phyloP scores from a whole-genome alignment of 92 coral and sea anemone genomes.

The Bergia sp. region DNA sequence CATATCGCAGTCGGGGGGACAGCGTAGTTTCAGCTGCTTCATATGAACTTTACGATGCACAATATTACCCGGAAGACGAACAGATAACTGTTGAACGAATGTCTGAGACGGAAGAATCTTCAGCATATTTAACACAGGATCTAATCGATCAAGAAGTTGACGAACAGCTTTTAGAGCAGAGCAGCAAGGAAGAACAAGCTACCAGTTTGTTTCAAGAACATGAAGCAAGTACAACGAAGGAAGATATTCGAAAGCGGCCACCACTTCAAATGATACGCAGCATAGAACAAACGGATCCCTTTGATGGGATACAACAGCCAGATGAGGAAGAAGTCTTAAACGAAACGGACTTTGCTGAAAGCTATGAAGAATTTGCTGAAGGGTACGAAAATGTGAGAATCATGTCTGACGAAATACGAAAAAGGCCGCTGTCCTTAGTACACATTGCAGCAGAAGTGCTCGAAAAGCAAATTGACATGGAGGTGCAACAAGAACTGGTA shows the following conservation, averaged over 20 bases:
- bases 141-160: background rate
- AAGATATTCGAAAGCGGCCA: background rate
- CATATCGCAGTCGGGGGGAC: background rate
- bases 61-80: conserved; percentile 22
- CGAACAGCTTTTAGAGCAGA: background rate
- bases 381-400: conserved; percentile 35
- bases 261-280: conserved; percentile 25
- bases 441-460: conserved; percentile 67
- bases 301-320: conserved; percentile 8
- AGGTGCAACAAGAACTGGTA: conserved; percentile 42
- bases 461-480: conserved; percentile 54
- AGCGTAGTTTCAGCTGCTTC: conserved; percentile 1
- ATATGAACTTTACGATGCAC: conserved; percentile 18
- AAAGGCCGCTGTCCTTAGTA: conserved; percentile 62
- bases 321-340: conserved; percentile 15
- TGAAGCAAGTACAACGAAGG: background rate
- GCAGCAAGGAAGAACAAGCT: background rate
- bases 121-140: background rate
- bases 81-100: background rate
- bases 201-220: background rate
- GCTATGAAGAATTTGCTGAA: conserved; percentile 50
- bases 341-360: conserved; percentile 28
- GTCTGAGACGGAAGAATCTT: conserved; percentile 1
- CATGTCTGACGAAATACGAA: conserved; percentile 33
- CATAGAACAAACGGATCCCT: conserved; percentile 30